These are phyloP conservation scores for Dermochelys coriacea DNA, from an alignment of 2,797 vertebrate species.

Conservation along the genomic window DNA sequence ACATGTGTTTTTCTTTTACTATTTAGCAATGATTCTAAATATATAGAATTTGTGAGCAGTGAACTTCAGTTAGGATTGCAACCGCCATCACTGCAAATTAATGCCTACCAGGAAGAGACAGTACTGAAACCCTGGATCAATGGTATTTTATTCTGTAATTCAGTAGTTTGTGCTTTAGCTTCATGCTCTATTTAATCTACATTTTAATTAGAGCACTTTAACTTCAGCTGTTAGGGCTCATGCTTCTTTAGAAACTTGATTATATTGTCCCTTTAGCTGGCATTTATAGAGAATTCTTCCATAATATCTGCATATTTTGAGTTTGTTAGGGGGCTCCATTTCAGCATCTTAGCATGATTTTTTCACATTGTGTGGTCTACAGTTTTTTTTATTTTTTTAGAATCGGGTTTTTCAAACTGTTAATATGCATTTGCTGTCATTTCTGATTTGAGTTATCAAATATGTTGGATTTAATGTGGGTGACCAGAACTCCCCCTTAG, in stretches of 20 bases:
- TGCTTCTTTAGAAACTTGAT: neutral
- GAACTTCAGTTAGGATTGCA: constrained; percentile 49
- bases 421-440: neutral
- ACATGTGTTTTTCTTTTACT: constrained; percentile 35
- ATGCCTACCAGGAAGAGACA: constrained; percentile 34
- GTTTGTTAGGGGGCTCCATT: neutral
- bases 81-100: neutral
- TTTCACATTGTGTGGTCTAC: neutral
- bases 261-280: neutral
- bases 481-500: neutral
- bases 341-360: neutral
- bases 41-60: constrained; percentile 19
- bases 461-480: neutral
- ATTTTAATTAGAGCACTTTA: neutral
- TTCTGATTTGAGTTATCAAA: neutral
- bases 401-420: neutral
- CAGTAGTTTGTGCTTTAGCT: too few relatives aligned
- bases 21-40: constrained; percentile 57
- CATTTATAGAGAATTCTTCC: too few relatives aligned
- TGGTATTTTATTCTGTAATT: constrained; percentile 69
- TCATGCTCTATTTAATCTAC: too few relatives aligned
- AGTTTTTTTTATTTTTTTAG: neutral
- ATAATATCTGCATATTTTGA: neutral
- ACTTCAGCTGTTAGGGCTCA: neutral
- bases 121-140: constrained; percentile 59